Percentiles rank a stretch among this genome's conserved stretches.
These are phyloP conservation scores for Willisornis vidua DNA, from an alignment of 2,113 vertebrate species.

Conservation along the genomic window DNA sequence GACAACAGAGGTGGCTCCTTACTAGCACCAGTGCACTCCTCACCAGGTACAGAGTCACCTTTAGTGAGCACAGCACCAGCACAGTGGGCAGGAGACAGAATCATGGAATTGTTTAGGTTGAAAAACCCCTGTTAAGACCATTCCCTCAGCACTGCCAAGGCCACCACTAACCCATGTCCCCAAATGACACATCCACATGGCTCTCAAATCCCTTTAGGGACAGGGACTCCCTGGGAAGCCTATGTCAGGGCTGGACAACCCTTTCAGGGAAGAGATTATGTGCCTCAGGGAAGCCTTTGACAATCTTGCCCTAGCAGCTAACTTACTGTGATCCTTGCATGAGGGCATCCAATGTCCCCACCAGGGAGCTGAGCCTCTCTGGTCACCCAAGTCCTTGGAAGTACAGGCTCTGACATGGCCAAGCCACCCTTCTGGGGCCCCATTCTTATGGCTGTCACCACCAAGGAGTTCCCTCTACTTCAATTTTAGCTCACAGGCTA, in stretches of 20 bases:
- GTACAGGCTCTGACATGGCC: not conserved
- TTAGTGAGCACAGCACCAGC: not conserved
- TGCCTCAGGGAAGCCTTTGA: not conserved
- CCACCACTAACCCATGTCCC: not conserved
- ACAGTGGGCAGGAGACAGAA: not conserved
- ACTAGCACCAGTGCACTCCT: fast-evolving
- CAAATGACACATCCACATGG: not conserved
- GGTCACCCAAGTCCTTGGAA: not conserved
- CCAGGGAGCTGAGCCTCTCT: not conserved
- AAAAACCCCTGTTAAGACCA: not conserved
- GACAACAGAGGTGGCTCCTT: not conserved
- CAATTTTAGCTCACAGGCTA: not conserved
- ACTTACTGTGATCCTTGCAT: not conserved
- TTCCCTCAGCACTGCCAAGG: not conserved
- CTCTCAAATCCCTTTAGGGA: not conserved
- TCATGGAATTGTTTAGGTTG: not conserved
- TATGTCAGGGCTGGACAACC: not conserved
- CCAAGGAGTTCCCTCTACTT: not conserved
- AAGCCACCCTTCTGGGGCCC: not conserved
- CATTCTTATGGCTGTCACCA: not conserved
- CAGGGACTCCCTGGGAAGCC: not conserved
- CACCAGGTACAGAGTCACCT: not conserved
- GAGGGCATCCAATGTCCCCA: not conserved
- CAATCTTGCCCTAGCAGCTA: not conserved
- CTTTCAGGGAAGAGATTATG: not conserved